These are phyloP conservation scores for Myotis brandtii DNA, from an alignment of 2,113 vertebrate species.

Conservation along the genomic window DNA sequence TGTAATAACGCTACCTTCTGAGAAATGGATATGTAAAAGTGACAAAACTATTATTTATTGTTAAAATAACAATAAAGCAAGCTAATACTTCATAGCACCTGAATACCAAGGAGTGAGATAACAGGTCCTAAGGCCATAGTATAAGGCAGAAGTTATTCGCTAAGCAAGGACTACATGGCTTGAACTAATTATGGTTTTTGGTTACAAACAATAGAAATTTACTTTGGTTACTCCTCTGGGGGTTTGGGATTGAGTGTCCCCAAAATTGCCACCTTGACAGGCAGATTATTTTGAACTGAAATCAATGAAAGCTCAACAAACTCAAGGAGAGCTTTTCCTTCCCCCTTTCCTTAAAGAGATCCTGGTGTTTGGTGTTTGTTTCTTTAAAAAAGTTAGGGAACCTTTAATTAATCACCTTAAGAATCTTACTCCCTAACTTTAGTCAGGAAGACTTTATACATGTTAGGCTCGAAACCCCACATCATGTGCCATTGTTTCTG, in stretches of 20 bases:
- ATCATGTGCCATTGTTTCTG: neutral
- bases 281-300: neutral
- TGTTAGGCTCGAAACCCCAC: neutral
- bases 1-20: neutral
- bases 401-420: neutral
- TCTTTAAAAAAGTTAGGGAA: neutral
- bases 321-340: neutral
- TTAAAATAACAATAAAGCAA: conserved; percentile 21
- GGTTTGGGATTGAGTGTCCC: neutral
- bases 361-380: neutral
- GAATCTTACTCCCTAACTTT: neutral
- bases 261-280: neutral
- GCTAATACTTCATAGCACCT: neutral
- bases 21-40: neutral
- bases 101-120: neutral
- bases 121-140: neutral
- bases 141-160: neutral
- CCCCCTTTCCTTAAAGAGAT: neutral
- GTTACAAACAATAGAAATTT: neutral
- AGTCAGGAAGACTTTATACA: neutral
- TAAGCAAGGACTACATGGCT: neutral
- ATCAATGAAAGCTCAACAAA: neutral
- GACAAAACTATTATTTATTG: neutral
- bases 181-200: neutral
- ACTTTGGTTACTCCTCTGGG: neutral